phyloP scores from a whole-genome alignment of 2,797 vertebrate species.

The Anniella stebbinsi region DNA sequence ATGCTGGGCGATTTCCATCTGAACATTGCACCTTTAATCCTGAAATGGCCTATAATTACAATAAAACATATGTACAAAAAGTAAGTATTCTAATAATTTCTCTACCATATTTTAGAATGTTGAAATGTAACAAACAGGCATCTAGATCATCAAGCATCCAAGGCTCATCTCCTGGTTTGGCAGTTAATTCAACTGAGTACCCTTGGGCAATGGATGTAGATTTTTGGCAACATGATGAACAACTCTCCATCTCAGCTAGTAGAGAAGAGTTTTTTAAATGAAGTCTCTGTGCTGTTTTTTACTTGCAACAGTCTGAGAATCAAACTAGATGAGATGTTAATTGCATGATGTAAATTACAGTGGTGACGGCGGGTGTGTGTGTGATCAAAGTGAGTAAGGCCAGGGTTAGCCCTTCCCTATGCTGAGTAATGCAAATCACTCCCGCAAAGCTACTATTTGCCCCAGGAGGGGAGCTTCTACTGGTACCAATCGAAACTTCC shows the following conservation, averaged over 20 bases:
- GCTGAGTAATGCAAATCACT: neutral
- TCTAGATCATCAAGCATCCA: neutral
- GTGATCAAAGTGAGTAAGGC: neutral
- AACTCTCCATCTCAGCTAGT: neutral
- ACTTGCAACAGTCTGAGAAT: too few relatives aligned
- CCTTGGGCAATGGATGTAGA: neutral
- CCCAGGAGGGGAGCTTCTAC: neutral
- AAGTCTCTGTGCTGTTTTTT: neutral
- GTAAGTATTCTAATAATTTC: neutral
- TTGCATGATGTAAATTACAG: neutral
- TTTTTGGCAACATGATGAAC: neutral
- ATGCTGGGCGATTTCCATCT: too few relatives aligned
- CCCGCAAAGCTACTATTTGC: neutral
- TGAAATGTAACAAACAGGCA: neutral
- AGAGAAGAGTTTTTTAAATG: neutral
- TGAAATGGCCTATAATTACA: neutral
- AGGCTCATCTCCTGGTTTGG: neutral
- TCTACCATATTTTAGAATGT: neutral
- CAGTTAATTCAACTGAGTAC: neutral
- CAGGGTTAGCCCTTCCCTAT: neutral
- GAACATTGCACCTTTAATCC: neutral
- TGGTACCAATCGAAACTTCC: neutral
- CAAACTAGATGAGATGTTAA: neutral
- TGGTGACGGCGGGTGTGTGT: too few relatives aligned
- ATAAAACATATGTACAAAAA: neutral